Conservation (phyloP, 1,140 invertebrate genomes). For the Spodoptera litura region DNA sequence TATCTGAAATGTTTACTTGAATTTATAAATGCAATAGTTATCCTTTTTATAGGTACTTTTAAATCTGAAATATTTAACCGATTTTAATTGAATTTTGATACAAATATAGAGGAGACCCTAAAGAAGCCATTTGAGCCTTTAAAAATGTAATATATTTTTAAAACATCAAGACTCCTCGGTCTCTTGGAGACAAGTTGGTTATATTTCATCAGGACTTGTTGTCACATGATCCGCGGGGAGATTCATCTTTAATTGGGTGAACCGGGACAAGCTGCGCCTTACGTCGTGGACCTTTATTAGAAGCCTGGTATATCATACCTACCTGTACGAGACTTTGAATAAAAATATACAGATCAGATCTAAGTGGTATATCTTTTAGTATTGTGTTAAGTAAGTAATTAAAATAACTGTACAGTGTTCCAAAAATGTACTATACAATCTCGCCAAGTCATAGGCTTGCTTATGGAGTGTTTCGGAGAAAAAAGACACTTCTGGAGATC, state of each 20-base stretch:
- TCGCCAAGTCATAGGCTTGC: too few species aligned
- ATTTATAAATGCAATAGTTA: too few species aligned
- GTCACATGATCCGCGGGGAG: slow-evolving; percentile 74
- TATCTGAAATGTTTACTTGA: too few species aligned
- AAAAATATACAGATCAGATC: not conserved
- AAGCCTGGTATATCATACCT: slow-evolving; percentile 50
- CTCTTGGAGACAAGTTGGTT: slow-evolving; percentile 55
- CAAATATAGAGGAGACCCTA: not conserved
- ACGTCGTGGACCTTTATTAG: slow-evolving; percentile 61
- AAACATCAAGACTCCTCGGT: slow-evolving; percentile 60
- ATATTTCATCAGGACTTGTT: slow-evolving; percentile 75
- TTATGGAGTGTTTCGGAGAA: too few species aligned
- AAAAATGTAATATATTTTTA: not conserved
- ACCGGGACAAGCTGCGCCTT: slow-evolving; percentile 54
- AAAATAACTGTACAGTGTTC: too few species aligned
- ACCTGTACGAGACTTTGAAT: slow-evolving; percentile 27
- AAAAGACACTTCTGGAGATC: too few species aligned
- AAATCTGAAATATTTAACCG: too few species aligned
- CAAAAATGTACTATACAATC: too few species aligned
- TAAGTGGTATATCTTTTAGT: slow-evolving; percentile 23
- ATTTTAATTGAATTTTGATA: too few species aligned
- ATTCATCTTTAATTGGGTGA: slow-evolving; percentile 80
- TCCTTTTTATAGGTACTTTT: too few species aligned
- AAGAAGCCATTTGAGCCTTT: not conserved
- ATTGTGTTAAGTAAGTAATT: not conserved